phyloP scores from a whole-genome alignment of 2,113 vertebrate species.

The Entomyzon cyanotis region DNA sequence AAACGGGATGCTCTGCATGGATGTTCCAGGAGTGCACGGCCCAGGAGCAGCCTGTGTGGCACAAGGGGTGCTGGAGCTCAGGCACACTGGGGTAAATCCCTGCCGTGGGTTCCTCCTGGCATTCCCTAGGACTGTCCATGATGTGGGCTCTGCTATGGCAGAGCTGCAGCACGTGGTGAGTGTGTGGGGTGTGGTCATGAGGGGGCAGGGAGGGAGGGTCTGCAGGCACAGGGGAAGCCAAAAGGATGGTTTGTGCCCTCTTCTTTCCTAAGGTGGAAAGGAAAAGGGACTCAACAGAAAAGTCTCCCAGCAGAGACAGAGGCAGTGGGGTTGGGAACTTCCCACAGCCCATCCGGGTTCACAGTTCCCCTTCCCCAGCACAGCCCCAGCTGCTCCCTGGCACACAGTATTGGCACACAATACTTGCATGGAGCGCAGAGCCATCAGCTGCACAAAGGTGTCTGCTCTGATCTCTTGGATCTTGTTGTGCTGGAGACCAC shows the following conservation, averaged over 20 bases:
- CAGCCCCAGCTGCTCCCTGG: background rate
- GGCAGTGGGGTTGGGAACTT: background rate
- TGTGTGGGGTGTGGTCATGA: rapidly evolving
- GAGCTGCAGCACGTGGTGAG: rapidly evolving
- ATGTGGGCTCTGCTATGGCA: rapidly evolving
- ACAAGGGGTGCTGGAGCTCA: background rate
- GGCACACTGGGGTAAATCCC: rapidly evolving
- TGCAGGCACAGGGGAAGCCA: background rate
- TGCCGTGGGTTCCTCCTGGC: background rate
- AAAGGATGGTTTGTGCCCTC: background rate
- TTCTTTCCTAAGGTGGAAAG: background rate
- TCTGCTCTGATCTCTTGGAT: slow-evolving; percentile 84
- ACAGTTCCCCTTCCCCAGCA: background rate
- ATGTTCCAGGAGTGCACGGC: rapidly evolving
- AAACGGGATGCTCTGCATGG: background rate
- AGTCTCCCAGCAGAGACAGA: background rate
- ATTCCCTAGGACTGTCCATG: background rate
- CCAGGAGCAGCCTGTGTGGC: background rate
- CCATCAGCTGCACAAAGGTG: slow-evolving; percentile 87
- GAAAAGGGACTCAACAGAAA: background rate
- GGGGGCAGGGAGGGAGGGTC: background rate
- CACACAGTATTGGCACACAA: background rate
- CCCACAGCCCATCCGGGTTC: background rate
- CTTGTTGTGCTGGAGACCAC: slow-evolving; percentile 90
- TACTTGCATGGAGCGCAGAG: slow-evolving; percentile 88